These are phyloP conservation scores for Nephrotoma flavescens DNA, from an alignment of 2,888 invertebrate genomes.

Conservation along the genomic window DNA sequence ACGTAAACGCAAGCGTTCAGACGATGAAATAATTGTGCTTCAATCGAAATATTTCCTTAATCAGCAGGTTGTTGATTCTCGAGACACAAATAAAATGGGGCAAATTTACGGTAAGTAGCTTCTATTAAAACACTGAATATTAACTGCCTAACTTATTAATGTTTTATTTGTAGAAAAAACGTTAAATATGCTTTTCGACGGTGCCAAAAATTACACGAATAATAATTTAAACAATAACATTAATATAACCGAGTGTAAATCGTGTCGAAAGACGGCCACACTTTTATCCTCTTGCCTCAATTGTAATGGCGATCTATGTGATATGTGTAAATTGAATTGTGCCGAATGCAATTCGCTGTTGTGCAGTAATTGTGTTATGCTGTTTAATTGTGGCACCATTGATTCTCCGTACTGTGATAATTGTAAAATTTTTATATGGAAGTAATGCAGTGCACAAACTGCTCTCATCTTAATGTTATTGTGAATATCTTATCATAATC, in stretches of 20 bases:
- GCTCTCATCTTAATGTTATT: neutral
- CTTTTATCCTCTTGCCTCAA: neutral
- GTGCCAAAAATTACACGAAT: neutral
- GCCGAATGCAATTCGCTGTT: neutral
- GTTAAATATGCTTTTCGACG: neutral
- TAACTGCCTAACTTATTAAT: neutral
- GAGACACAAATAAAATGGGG: neutral
- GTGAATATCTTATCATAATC: neutral
- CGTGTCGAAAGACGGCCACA: neutral
- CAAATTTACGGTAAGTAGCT: neutral
- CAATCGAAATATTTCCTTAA: neutral
- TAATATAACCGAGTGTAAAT: neutral
- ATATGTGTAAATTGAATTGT: neutral
- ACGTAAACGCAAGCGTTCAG: neutral
- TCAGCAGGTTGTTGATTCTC: neutral
- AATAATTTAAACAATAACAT: neutral
- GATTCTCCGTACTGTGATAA: neutral
- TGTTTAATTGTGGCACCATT: neutral
- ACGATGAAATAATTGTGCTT: neutral
- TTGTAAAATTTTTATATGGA: neutral
- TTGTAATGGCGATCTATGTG: neutral
- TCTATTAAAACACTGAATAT: neutral
- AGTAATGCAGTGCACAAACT: neutral
- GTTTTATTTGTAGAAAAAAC: neutral
- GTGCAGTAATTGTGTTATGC: neutral